Percentiles rank a stretch among this genome's conserved stretches.
These are phyloP conservation scores for Eubasilissa splendida DNA, from an alignment of 2,888 invertebrate species.

Conservation along the genomic window DNA sequence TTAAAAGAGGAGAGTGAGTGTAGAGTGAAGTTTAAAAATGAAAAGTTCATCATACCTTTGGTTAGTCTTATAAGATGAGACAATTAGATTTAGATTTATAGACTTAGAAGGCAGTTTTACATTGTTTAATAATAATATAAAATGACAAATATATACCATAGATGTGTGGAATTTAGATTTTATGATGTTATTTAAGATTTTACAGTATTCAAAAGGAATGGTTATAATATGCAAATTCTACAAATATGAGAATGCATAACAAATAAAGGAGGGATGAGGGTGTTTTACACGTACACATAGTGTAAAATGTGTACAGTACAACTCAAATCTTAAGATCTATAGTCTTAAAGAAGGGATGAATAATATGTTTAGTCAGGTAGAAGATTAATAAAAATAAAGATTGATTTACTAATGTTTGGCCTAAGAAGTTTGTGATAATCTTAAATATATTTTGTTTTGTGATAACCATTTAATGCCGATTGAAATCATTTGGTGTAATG, in stretches of 20 bases:
- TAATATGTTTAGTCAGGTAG: neutral
- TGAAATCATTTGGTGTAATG: neutral
- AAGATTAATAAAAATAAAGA: neutral
- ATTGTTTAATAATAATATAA: too few species aligned
- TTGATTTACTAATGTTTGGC: conserved; percentile 17
- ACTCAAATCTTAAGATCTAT: neutral
- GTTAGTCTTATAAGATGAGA: too few species aligned
- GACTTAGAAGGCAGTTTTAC: too few species aligned
- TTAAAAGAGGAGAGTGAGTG: too few species aligned
- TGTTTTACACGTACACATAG: neutral
- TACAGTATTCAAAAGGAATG: too few species aligned
- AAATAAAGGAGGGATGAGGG: conserved; percentile 5
- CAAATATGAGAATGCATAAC: neutral
- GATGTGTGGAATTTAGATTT: too few species aligned
- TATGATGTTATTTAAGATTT: too few species aligned
- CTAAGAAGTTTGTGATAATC: conserved; percentile 21
- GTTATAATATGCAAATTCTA: neutral
- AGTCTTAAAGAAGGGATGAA: neutral
- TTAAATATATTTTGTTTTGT: conserved; percentile 4
- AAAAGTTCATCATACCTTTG: too few species aligned
- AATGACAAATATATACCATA: too few species aligned
- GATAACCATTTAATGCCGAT: conserved; percentile 1
- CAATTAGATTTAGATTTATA: too few species aligned
- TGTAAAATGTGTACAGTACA: neutral
- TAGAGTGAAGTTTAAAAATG: too few species aligned